A percentile compares a stretch with the other conserved stretches of the same genome.
phyloP scores from a whole-genome alignment of 2,888 invertebrate species.

The Dichetophora obliterata region DNA sequence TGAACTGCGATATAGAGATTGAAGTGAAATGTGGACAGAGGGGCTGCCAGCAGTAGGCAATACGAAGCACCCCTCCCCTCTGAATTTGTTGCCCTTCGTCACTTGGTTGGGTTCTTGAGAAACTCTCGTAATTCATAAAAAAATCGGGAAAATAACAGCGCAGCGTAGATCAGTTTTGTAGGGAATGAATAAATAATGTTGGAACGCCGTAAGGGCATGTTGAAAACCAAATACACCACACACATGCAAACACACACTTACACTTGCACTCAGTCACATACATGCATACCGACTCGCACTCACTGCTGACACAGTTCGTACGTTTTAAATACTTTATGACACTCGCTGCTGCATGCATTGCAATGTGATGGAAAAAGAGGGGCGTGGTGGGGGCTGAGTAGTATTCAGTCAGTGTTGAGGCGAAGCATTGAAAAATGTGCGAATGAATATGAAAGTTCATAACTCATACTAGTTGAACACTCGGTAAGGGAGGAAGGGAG shows the following conservation, averaged over 20 bases:
- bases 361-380: background rate
- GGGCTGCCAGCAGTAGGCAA: background rate
- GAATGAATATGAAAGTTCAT: conserved; percentile 41
- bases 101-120: background rate
- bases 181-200: conserved; percentile 36
- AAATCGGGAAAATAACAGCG: background rate
- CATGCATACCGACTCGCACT: background rate
- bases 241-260: background rate
- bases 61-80: background rate
- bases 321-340: conserved; percentile 27
- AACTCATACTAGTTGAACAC: conserved; percentile 40
- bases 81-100: background rate
- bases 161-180: background rate
- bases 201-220: background rate
- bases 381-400: too few relatives aligned
- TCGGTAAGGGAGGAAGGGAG: background rate
- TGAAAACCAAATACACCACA: background rate
- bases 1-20: background rate
- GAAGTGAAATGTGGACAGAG: conserved; percentile 4
- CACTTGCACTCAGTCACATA: background rate
- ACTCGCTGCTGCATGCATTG: background rate
- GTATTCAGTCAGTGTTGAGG: background rate
- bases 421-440: conserved; percentile 29
- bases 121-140: conserved; percentile 15
- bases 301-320: conserved; percentile 56